Conservation (phyloP, 2,797 vertebrate genomes). For the Smutsia gigantea region DNA sequence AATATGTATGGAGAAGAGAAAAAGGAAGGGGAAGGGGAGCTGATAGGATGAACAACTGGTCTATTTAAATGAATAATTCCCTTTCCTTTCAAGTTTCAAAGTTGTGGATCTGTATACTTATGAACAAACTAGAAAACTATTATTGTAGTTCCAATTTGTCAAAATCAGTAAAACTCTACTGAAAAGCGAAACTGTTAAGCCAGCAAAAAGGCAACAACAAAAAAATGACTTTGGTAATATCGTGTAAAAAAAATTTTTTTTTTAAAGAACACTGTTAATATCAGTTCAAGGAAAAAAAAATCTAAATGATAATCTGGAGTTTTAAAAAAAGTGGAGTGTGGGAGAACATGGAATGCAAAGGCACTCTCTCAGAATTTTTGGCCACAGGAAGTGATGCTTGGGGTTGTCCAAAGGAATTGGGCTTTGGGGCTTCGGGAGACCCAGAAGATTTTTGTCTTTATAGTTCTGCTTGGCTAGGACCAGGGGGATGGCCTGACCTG, state of each 20-base stretch:
- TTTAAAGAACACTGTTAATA: background rate
- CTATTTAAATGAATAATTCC: conserved; percentile 54
- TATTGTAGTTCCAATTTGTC: conserved; percentile 27
- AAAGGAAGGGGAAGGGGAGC: background rate
- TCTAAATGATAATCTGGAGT: conserved; percentile 4
- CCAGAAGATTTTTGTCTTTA: background rate
- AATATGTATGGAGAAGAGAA: conserved; percentile 5
- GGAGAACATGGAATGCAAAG: background rate
- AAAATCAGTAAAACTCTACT: conserved; percentile 30
- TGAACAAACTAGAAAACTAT: conserved; percentile 20
- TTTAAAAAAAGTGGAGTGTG: background rate
- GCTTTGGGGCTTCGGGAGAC: background rate
- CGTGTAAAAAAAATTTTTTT: background rate
- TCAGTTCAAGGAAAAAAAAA: conserved; percentile 7
- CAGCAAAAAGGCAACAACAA: conserved; percentile 17
- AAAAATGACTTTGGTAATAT: conserved; percentile 45
- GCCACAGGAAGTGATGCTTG: background rate
- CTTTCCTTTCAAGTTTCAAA: conserved; percentile 48
- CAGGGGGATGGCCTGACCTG: background rate
- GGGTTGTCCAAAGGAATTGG: background rate
- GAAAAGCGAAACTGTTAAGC: conserved; percentile 41
- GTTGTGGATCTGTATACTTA: conserved; percentile 12
- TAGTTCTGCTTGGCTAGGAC: background rate
- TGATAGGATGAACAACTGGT: conserved; percentile 41
- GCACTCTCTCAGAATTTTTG: background rate